A percentile compares a stretch with the other conserved stretches of the same genome.
phyloP scores from a whole-genome alignment of 1,140 invertebrate species.

The Drosophila ogumai region DNA sequence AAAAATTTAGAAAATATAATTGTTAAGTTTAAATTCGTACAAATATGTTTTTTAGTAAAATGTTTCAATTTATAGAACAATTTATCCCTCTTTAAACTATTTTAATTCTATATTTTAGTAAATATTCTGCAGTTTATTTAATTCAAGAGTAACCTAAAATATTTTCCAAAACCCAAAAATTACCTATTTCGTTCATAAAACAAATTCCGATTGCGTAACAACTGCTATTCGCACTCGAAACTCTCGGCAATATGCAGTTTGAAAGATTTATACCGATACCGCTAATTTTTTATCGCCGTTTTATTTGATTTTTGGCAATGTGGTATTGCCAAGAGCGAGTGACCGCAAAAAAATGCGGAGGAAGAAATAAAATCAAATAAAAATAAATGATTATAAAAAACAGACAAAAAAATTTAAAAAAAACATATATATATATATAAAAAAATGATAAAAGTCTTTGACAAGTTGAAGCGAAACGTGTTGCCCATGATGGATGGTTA shows the following conservation, averaged over 20 bases:
- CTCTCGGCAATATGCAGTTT: conserved; percentile 29
- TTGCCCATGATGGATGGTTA: conserved; percentile 37
- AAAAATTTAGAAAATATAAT: too few species aligned
- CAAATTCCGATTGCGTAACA: conserved; percentile 34
- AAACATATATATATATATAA: neutral
- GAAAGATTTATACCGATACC: conserved; percentile 40
- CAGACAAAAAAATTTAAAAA: conserved; percentile 5
- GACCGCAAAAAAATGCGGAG: conserved; percentile 46
- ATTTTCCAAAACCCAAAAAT: neutral
- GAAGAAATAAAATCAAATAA: conserved; percentile 47
- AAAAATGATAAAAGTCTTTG: conserved; percentile 32
- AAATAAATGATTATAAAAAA: conserved; percentile 47
- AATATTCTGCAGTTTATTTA: neutral
- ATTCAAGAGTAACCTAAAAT: neutral
- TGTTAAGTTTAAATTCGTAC: too few species aligned
- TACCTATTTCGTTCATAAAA: conserved; percentile 8
- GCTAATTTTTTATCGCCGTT: conserved; percentile 50
- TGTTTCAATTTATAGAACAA: neutral
- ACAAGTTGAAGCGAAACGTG: conserved; percentile 54
- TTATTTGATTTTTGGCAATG: conserved; percentile 43
- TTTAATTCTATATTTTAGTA: neutral
- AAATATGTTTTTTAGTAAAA: too few species aligned
- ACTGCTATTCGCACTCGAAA: conserved; percentile 36
- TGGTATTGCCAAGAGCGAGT: conserved; percentile 9
- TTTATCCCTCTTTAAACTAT: too few species aligned